Conservation (phyloP, 1,140 invertebrate species). For the Cherax destructor region DNA sequence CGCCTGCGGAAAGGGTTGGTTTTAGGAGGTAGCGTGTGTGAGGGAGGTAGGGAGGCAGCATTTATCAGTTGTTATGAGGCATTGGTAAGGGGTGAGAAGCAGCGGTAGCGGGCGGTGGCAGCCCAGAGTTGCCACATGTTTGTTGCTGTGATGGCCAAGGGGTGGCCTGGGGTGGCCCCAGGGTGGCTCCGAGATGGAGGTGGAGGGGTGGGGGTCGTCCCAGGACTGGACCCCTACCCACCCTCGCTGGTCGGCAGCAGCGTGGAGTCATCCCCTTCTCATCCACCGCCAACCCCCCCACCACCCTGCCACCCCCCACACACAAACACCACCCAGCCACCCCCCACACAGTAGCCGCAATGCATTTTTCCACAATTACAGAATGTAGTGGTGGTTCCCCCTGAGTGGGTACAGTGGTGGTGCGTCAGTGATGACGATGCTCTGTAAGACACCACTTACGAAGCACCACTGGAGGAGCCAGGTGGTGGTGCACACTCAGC, state of each 20-base stretch:
- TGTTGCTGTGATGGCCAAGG: slow-evolving; percentile 45
- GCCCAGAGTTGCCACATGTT: slow-evolving; percentile 44
- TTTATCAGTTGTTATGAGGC: slow-evolving; percentile 37
- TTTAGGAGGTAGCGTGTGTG: background rate
- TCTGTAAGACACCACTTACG: background rate
- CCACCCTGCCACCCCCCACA: background rate
- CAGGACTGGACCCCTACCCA: background rate
- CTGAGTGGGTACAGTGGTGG: background rate
- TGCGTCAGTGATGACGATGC: background rate
- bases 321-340: background rate
- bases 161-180: background rate
- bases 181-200: no score
- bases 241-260: background rate
- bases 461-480: background rate
- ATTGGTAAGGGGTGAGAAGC: slow-evolving; percentile 19
- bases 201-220: background rate
- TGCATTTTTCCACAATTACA: slow-evolving; percentile 46
- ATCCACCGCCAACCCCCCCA: background rate
- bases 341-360: slow-evolving; percentile 11
- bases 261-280: slow-evolving; percentile 22
- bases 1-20: background rate
- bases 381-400: background rate
- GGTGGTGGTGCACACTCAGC: background rate
- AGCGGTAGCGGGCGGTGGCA: slow-evolving; percentile 18
- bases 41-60: background rate